Conservation (phyloP, 2,797 vertebrate genomes). For the Eospalax fontanierii region DNA sequence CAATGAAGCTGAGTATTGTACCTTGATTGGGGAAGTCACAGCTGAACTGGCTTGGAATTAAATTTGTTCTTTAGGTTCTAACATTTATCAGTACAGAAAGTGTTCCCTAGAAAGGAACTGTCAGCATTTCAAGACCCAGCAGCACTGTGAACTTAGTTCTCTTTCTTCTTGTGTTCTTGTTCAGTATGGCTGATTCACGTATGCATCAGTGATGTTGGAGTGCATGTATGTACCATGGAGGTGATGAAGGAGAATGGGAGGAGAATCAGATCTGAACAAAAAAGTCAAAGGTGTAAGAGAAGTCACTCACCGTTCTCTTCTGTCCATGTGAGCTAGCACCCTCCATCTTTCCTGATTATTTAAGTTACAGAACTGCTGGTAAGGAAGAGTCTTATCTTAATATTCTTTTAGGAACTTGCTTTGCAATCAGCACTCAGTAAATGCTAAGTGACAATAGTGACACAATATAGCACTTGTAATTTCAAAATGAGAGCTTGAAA, state of each 20-base stretch:
- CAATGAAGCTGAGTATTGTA: background rate
- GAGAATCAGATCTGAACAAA: background rate
- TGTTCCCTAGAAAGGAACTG: slow-evolving; percentile 2
- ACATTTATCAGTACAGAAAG: slow-evolving; percentile 45
- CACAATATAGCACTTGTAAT: slow-evolving; percentile 31
- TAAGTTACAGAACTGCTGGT: slow-evolving; percentile 39
- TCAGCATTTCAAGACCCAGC: slow-evolving; percentile 47
- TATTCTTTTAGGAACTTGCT: slow-evolving; percentile 58
- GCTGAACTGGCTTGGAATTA: slow-evolving; percentile 48
- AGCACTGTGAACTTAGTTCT: background rate
- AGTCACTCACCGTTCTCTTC: background rate
- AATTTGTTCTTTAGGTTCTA: slow-evolving; percentile 56
- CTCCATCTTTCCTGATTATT: slow-evolving; percentile 41
- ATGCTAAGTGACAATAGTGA: slow-evolving; percentile 71
- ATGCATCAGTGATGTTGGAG: background rate
- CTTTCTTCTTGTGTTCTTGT: background rate
- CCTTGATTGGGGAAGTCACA: slow-evolving; percentile 50
- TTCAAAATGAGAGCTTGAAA: slow-evolving; percentile 65
- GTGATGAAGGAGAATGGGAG: background rate
- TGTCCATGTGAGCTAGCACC: background rate
- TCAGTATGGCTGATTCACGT: background rate
- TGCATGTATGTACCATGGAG: accelerated
- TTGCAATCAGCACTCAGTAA: slow-evolving; percentile 67
- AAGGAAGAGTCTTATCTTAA: slow-evolving; percentile 61
- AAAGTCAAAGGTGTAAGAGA: background rate